Conservation (phyloP, 1,140 invertebrate genomes). For the Musca domestica region DNA sequence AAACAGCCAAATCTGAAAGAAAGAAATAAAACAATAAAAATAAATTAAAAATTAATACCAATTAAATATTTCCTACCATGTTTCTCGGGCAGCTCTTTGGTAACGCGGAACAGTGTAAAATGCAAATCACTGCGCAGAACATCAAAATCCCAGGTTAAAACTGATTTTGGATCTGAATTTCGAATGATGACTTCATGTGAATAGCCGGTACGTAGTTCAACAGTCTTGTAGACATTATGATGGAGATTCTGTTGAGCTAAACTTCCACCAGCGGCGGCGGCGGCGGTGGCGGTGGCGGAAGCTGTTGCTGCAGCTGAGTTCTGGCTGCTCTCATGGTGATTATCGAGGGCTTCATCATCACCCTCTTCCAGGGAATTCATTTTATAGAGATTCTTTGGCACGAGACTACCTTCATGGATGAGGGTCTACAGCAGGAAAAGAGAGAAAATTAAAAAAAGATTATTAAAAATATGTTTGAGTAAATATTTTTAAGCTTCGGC, state of each 20-base stretch:
- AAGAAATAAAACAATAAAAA: neutral
- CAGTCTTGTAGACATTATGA: conserved; percentile 59
- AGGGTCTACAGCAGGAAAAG: conserved; percentile 61
- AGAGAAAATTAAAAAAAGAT: neutral
- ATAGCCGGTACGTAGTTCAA: conserved; percentile 60
- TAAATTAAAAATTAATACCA: neutral
- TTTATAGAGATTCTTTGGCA: conserved; percentile 87
- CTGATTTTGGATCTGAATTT: conserved; percentile 81
- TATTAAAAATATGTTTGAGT: neutral
- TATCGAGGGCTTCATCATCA: conserved; percentile 3
- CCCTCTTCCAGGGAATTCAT: conserved; percentile 69
- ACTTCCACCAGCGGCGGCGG: neutral
- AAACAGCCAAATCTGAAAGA: conserved; percentile 44
- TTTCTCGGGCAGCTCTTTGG: conserved; percentile 55
- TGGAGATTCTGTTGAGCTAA: conserved; percentile 52
- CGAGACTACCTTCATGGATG: conserved; percentile 81
- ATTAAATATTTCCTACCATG: conserved; percentile 32
- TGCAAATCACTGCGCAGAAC: conserved; percentile 85
- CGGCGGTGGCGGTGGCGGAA: conserved; percentile 11
- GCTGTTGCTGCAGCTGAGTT: neutral
- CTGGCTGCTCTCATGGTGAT: neutral
- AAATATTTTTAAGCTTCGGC: neutral
- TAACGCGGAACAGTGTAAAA: conserved; percentile 79
- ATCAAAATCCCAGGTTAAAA: conserved; percentile 97
- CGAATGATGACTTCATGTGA: conserved; percentile 82